These are phyloP conservation scores for Rotaria sp. DNA, from an alignment of 2,888 invertebrate genomes.

Conservation along the genomic window DNA sequence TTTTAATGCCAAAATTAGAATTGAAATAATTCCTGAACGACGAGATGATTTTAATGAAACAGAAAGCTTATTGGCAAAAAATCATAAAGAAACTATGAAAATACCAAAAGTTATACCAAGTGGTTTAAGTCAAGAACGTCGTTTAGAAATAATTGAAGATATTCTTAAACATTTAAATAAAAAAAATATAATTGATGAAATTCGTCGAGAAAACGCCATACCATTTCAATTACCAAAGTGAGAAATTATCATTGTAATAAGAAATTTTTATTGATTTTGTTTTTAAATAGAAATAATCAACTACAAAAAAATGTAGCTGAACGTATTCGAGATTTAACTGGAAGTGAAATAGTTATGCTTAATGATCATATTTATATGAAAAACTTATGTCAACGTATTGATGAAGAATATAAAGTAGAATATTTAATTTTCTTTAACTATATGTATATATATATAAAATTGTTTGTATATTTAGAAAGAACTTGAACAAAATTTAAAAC, in stretches of 20 bases:
- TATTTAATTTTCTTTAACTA: background rate
- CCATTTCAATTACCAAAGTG: background rate
- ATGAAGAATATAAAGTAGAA: background rate
- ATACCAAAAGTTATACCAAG: background rate
- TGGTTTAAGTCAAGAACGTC: background rate
- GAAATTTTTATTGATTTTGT: background rate
- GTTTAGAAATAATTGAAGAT: background rate
- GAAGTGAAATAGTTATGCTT: background rate
- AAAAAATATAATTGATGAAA: background rate
- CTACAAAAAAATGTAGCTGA: background rate
- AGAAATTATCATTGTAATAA: background rate
- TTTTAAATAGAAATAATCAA: background rate
- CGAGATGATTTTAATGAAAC: background rate
- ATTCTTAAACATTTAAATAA: background rate
- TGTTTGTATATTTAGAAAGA: background rate
- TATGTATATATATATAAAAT: no score
- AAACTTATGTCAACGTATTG: background rate
- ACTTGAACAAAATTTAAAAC: background rate
- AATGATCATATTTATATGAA: conserved; percentile 19
- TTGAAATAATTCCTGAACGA: background rate
- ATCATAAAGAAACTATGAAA: background rate
- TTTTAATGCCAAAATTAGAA: background rate
- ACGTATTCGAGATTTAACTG: background rate
- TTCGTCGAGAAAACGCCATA: background rate
- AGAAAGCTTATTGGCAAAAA: background rate